A percentile compares a stretch with the other conserved stretches of the same genome.
Conservation (phyloP, 2,888 invertebrate species). For the Ariolimax columbianus region DNA sequence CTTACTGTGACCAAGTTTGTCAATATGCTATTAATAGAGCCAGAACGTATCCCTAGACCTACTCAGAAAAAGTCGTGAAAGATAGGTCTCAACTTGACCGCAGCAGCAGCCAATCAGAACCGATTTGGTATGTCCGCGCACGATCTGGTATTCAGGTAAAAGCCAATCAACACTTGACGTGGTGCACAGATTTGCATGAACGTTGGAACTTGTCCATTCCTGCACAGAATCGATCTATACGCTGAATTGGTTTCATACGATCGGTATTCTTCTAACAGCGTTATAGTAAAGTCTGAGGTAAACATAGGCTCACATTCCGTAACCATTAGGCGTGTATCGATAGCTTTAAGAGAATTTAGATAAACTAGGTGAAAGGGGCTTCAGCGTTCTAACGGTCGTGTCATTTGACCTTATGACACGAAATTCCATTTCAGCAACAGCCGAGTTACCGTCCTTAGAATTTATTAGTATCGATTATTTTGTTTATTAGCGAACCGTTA, state of each 20-base stretch:
- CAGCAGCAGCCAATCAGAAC: neutral
- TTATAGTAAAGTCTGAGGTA: constrained; percentile 11
- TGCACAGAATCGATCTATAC: neutral
- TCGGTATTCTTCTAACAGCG: neutral
- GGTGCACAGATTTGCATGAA: neutral
- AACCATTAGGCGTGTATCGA: neutral
- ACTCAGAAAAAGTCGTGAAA: neutral
- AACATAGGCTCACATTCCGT: neutral
- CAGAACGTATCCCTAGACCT: neutral
- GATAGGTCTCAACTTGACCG: constrained; percentile 16
- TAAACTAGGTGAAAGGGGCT: neutral
- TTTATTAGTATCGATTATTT: neutral
- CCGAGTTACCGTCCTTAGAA: neutral
- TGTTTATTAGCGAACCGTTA: neutral
- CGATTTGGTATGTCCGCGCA: neutral
- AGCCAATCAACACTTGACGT: constrained; percentile 17
- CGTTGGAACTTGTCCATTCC: constrained; percentile 22
- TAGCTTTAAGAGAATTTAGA: constrained; percentile 7
- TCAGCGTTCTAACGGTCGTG: neutral
- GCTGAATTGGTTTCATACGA: neutral
- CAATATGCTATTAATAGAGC: neutral
- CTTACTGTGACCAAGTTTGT: too few species aligned
- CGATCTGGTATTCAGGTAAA: neutral
- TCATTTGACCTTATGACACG: constrained; percentile 2
- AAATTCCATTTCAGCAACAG: neutral